Evolutionary conservation across 2,797 vertebrate genomes (phyloP).

Genomic region (Premnoplex brunnescens): DNA sequence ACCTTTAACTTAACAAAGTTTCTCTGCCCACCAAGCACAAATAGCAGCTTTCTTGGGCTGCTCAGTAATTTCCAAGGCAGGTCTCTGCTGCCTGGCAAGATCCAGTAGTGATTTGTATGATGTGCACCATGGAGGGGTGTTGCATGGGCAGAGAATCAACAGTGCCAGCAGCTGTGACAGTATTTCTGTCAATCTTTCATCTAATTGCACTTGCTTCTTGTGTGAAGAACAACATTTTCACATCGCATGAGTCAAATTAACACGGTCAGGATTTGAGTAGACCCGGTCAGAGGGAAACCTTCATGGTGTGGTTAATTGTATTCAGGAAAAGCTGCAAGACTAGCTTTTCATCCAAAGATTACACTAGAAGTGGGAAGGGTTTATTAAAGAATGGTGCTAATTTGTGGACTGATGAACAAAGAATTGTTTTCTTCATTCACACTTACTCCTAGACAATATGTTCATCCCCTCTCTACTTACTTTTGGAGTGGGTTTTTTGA

Average conservation of each 20-base stretch:
- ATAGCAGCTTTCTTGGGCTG: background rate
- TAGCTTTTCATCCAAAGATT: background rate
- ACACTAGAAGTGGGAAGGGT: background rate
- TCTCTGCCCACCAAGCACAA: background rate
- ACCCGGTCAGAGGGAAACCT: background rate
- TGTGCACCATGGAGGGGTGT: background rate
- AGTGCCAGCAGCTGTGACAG: background rate
- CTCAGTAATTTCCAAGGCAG: background rate
- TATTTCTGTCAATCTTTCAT: background rate
- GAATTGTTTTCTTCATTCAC: background rate
- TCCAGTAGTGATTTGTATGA: background rate
- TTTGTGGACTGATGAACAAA: background rate
- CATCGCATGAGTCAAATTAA: background rate
- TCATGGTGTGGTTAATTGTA: background rate
- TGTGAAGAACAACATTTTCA: background rate
- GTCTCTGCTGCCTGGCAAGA: background rate
- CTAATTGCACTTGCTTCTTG: background rate
- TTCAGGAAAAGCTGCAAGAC: background rate
- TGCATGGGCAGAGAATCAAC: background rate
- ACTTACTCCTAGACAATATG: background rate
- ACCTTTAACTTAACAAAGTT: background rate
- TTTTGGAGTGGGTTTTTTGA: rapidly evolving
- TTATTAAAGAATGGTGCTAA: background rate
- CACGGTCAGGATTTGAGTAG: background rate
- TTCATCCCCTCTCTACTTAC: background rate